Base-by-base conservation (phyloP, 2,113 vertebrate genomes). In the Rhea americana region DNA sequence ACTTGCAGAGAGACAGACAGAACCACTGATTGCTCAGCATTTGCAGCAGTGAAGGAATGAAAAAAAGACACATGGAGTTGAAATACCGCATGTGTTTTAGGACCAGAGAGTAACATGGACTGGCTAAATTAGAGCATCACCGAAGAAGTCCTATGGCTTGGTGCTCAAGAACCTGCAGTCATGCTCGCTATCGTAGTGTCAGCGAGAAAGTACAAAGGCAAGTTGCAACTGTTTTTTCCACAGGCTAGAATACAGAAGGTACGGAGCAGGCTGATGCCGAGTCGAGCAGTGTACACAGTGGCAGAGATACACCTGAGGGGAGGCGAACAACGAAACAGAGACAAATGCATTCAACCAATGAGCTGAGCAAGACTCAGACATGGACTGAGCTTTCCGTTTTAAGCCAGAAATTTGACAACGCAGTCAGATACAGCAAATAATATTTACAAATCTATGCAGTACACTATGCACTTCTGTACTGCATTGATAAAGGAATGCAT, bases 201-300 rank as follows among this genome's bases (percentile, higher is more conserved):
- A 35, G 43, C 5, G 32, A 17, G 28, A 6, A 13, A 48, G 12
- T 20, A 48, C 32, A 48, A 47, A 25, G 13, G 25, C 43, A 26
- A 37, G 32, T 15, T 14, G 25, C 16, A 28, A 47, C 41, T 26
- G 22, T 25, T 35, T 26, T 45, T 25, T 37, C 45, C 56, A 47
- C 26, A 35, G 8, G 22, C 22, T 35, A 30, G 22, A 43, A 47
- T 18, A 35, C 17, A 48, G 43, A n/a, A 19, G 12, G 45, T 3
- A 25, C 13, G 19, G 39, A 5, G 58, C 78, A 35, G 10, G 30
- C 32, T 58, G 50, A 78, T 5, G 32, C 50, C 83, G 65, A 32
- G 39, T 2, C 8, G n/a, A 78, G 73, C 63, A 37, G 21, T 51
- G 47, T 3, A 1, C 13, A 50, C 1, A 1, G 28, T 4, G 1